Conservation (phyloP, 2,113 vertebrate species). For the Anolis carolinensis region DNA sequence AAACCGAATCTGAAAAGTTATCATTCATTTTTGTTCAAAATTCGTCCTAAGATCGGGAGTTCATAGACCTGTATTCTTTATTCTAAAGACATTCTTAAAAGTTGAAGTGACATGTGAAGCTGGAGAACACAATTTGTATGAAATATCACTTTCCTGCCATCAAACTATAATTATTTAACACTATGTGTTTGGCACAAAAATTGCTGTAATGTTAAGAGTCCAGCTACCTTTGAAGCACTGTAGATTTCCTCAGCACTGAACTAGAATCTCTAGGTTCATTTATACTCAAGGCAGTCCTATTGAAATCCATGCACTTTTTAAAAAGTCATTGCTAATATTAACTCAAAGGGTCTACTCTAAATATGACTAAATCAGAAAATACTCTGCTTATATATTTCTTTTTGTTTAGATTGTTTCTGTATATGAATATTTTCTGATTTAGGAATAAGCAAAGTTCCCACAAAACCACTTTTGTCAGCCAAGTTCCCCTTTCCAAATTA, state of each 20-base stretch:
- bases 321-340: background rate
- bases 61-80: background rate
- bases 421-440: background rate
- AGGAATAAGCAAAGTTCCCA: too few species aligned
- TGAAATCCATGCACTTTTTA: background rate
- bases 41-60: background rate
- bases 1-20: background rate
- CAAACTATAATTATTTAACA: background rate
- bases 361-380: background rate
- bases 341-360: background rate
- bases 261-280: background rate
- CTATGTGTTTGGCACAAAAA: background rate
- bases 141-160: background rate
- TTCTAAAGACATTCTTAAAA: background rate
- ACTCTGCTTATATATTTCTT: too few species aligned
- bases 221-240: background rate
- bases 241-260: background rate
- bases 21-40: background rate
- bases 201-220: background rate
- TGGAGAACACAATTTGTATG: background rate
- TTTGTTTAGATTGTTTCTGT: background rate
- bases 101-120: too few species aligned
- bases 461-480: too few species aligned
- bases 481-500: too few species aligned
- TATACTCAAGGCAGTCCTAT: background rate